Base-by-base conservation (phyloP, 2,888 invertebrate species). In the Hirtodrosophila alboralis region DNA sequence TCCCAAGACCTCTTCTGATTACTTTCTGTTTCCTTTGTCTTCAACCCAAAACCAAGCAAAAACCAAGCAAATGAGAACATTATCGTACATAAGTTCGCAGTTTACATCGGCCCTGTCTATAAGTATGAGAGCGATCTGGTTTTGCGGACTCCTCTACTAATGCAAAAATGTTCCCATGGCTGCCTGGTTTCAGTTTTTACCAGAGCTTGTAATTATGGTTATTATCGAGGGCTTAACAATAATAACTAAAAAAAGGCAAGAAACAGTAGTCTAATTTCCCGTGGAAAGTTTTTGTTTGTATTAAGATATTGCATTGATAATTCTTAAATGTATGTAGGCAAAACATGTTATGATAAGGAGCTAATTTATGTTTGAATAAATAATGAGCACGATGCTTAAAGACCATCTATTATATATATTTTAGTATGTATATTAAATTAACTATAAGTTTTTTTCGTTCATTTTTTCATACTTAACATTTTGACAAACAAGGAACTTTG, bases 91-190 rank as follows among this genome's bases (percentile, higher is more conserved):
- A 18, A 5, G 5, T 7, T 28, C 26, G 23, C 18, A 3, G n/a
- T 12, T 23, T 13, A n/a, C n/a, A n/a, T n/a, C n/a, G n/a, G n/a
- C n/a, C n/a, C n/a, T n/a, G n/a, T 28, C 53, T 27, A 36, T 69
- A 57, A 30, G 27, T 40, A 49, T 52, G 26, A 37, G 44, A 62
- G 28, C 34, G 18, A 14, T 49, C 36, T 45, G 38, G 49, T 51
- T 54, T 47, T 65, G 13, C 44, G 23, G 12, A 2, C 38, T 27
- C 9, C 26, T 37, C 9, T 12, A 31, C 40, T 14, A 18, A 41
- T 31, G 27, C n/a, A 36, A 30, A 33, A 37, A 2, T 38, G 30
- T 66, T 68, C 61, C 30, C 69, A 66, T 54, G 61, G 23, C 16
- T 52, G 47, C 33, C 4, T 12, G 31, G 9, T 38, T 30, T n/a